Evolutionary conservation across 2,113 vertebrate species (phyloP).

Genomic region (Pelecanoides urinatrix): DNA sequence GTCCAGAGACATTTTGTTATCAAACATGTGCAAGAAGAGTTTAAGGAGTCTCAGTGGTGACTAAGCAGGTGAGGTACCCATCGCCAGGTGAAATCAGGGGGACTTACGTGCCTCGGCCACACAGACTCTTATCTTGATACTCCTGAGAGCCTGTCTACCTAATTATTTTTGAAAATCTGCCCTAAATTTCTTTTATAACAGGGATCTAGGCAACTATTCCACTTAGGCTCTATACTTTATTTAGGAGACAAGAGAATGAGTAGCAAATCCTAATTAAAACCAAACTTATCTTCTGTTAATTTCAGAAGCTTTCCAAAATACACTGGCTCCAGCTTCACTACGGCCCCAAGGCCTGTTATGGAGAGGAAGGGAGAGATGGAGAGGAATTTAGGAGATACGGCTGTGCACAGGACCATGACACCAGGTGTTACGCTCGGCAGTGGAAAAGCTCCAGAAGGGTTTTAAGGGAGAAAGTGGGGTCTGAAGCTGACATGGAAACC

Average conservation of each 20-base stretch:
- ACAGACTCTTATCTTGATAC: background rate
- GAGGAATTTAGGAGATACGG: background rate
- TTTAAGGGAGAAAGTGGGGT: background rate
- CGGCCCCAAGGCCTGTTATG: background rate
- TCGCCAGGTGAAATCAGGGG: background rate
- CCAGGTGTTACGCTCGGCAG: background rate
- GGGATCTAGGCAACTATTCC: background rate
- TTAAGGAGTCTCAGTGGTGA: background rate
- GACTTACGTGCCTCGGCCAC: background rate
- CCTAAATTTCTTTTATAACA: background rate
- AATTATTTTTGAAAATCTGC: background rate
- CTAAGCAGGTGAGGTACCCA: background rate
- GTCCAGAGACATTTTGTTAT: background rate
- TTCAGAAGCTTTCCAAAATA: background rate
- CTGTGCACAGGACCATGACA: background rate
- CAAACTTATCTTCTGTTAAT: background rate
- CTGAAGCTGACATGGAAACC: background rate
- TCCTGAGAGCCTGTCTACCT: background rate
- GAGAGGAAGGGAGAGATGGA: background rate
- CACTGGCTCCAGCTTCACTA: background rate
- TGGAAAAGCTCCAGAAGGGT: background rate
- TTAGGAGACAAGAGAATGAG: background rate
- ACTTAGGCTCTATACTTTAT: background rate
- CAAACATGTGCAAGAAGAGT: background rate
- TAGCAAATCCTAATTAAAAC: background rate